Conservation (phyloP, 2,113 vertebrate species). For the Noctilio leporinus region DNA sequence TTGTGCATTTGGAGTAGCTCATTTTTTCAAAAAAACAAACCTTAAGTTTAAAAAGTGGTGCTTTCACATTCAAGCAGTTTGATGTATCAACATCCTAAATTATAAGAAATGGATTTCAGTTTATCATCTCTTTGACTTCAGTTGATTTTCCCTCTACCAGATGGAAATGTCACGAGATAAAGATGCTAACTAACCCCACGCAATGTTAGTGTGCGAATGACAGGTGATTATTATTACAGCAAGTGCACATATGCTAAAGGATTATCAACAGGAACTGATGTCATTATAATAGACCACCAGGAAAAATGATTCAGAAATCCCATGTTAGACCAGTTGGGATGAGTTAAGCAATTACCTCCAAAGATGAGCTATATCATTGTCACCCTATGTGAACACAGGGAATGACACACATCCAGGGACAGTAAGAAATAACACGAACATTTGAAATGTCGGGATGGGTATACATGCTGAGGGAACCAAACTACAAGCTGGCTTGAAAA, state of each 20-base stretch:
- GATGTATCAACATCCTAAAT: neutral
- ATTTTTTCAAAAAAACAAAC: neutral
- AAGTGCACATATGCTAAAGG: constrained; percentile 56
- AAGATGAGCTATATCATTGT: constrained; percentile 33
- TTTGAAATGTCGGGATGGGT: neutral
- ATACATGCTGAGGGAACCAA: neutral
- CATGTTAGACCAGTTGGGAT: constrained; percentile 44
- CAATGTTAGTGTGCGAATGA: constrained; percentile 59
- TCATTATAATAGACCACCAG: constrained; percentile 57
- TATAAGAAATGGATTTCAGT: constrained; percentile 25
- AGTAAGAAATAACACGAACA: neutral
- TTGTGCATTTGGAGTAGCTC: neutral
- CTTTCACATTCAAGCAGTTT: neutral
- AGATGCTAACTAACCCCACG: constrained; percentile 55
- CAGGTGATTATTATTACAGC: constrained; percentile 65
- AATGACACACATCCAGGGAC: neutral
- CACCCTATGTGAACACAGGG: neutral
- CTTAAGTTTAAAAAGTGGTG: neutral
- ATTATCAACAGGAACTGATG: constrained; percentile 59
- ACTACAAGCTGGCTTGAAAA: neutral
- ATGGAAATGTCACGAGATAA: constrained; percentile 52
- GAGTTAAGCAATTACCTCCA: constrained; percentile 53
- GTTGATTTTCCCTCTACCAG: constrained; percentile 33
- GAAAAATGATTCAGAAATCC: constrained; percentile 50
- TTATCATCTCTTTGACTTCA: constrained; percentile 16